These are phyloP conservation scores for Aphrocallistes beatrix DNA, from an alignment of 37 sponge, comb jelly and placozoan species.

Conservation along the genomic window DNA sequence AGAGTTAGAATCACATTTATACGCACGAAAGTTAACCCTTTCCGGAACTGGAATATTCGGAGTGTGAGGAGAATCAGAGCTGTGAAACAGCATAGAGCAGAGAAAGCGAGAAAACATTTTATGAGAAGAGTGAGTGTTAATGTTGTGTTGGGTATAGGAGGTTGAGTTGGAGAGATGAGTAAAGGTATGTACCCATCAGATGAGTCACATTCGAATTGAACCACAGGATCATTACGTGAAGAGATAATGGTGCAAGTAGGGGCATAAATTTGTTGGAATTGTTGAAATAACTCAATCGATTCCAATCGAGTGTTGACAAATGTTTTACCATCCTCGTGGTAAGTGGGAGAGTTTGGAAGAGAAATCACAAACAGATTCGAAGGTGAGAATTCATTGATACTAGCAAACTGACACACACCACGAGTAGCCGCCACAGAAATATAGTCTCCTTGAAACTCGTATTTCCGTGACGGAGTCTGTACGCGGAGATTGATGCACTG, in stretches of 20 bases:
- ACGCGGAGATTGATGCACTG: not conserved
- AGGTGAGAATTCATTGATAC: not conserved
- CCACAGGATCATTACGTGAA: not conserved
- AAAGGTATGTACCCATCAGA: not conserved
- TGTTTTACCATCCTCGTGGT: not conserved
- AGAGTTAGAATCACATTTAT: not conserved
- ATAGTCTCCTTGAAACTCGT: not conserved
- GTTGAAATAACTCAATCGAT: not conserved
- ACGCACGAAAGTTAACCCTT: not conserved
- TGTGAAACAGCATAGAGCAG: not conserved
- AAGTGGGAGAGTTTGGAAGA: not conserved
- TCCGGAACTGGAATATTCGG: not conserved
- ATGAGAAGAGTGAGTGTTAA: not conserved
- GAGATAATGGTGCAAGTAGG: not conserved
- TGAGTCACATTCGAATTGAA: not conserved
- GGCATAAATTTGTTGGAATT: not conserved
- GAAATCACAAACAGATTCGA: not conserved
- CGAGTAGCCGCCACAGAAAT: not conserved
- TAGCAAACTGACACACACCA: not conserved
- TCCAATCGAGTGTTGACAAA: not conserved
- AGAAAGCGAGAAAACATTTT: not conserved
- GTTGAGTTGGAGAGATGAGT: not conserved
- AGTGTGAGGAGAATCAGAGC: not conserved
- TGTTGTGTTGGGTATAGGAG: not conserved
- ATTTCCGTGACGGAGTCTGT: not conserved